phyloP scores from a whole-genome alignment of 2,113 vertebrate species.

The Bos taurus region ARS-UCD2.0 NC_037336.1:47750501-47751000 shows the following conservation, averaged over 20 bases:
- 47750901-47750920: not conserved
- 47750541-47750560: not conserved
- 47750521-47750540: not conserved
- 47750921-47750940: not conserved
- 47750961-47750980: not conserved
- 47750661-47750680: not conserved
- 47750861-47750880: not conserved
- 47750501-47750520: not conserved
- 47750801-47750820: not conserved
- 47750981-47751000: not conserved
- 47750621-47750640: not conserved
- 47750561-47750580: not conserved
- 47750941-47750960: not conserved
- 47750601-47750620: not conserved
- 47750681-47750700: not conserved
- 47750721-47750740: not conserved
- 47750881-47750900: not conserved
- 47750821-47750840: not conserved
- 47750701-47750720: not conserved
- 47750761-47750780: not conserved
- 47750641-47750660: not conserved
- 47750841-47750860: not conserved
- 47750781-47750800: not conserved
- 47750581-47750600: not conserved
- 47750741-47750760: not conserved